phyloP scores from a whole-genome alignment of 2,113 vertebrate species.

The Zosterops japonicus region DNA sequence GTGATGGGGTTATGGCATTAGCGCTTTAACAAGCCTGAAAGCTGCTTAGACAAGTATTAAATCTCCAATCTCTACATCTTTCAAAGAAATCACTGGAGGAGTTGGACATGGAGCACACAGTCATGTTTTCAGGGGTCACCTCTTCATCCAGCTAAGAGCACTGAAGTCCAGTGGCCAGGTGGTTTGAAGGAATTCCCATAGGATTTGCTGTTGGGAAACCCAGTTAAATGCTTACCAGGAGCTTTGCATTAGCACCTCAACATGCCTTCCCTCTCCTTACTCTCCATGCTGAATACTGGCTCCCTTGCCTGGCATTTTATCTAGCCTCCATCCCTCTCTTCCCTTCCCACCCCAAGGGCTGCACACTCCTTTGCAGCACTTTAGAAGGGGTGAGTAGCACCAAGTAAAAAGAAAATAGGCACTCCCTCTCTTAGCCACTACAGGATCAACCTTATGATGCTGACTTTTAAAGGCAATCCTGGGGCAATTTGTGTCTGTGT shows the following conservation, averaged over 20 bases:
- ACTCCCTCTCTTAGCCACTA: background rate
- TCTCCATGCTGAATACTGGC: background rate
- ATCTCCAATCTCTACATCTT: constrained; percentile 51
- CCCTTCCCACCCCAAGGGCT: background rate
- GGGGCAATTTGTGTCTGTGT: background rate
- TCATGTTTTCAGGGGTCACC: background rate
- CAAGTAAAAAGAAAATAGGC: background rate
- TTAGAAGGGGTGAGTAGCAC: background rate
- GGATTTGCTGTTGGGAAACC: background rate
- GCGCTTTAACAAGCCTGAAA: constrained; percentile 47
- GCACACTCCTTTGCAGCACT: background rate
- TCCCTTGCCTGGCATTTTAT: background rate
- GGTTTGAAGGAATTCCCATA: background rate
- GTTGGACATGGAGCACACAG: background rate
- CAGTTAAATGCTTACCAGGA: background rate
- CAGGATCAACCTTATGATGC: background rate
- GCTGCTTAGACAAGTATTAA: constrained; percentile 57
- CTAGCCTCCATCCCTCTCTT: background rate
- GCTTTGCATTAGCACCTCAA: background rate
- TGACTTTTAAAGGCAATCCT: background rate
- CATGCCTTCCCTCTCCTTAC: background rate
- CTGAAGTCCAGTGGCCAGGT: background rate
- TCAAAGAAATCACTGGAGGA: constrained; percentile 32
- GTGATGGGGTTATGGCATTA: constrained; percentile 49
- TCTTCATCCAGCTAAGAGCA: background rate